Evolutionary conservation across 2,888 invertebrate genomes (phyloP).

Genomic region (Cephus spinipes): DNA sequence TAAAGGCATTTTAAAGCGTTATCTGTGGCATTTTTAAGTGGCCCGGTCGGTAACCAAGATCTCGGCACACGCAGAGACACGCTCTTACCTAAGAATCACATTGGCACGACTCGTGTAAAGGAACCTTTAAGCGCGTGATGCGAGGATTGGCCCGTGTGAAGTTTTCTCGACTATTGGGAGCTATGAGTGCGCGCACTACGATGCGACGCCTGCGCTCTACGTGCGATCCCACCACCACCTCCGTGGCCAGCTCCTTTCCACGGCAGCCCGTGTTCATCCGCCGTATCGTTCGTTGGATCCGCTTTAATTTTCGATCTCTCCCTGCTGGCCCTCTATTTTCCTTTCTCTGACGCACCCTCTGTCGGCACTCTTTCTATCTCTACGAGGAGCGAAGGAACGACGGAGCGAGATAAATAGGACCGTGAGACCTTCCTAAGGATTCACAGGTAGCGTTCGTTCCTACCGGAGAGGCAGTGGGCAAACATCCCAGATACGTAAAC

Average conservation of each 20-base stretch:
- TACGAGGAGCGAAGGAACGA: background rate
- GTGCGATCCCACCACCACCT: constrained; percentile 3
- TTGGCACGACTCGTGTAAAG: background rate
- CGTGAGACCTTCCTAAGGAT: background rate
- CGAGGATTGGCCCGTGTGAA: background rate
- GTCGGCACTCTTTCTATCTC: background rate
- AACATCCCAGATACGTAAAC: background rate
- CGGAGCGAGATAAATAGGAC: background rate
- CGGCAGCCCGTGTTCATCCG: constrained; percentile 9
- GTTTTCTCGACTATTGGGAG: background rate
- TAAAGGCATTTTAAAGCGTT: background rate
- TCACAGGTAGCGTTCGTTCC: background rate
- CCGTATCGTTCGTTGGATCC: constrained; percentile 5
- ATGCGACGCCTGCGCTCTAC: constrained; percentile 17
- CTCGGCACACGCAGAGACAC: background rate
- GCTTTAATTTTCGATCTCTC: constrained; percentile 20
- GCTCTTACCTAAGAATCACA: background rate
- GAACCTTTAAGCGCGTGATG: background rate
- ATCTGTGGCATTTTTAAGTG: background rate
- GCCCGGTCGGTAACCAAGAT: background rate
- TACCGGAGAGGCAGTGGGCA: background rate
- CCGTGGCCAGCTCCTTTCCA: background rate
- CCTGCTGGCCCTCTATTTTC: constrained; percentile 9
- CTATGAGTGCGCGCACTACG: background rate
- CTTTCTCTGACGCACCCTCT: constrained; percentile 8